Percentiles rank a stretch among this genome's conserved stretches.
Evolutionary conservation across 2,888 invertebrate genomes (phyloP).

Genomic region (Cenopis cana): DNA sequence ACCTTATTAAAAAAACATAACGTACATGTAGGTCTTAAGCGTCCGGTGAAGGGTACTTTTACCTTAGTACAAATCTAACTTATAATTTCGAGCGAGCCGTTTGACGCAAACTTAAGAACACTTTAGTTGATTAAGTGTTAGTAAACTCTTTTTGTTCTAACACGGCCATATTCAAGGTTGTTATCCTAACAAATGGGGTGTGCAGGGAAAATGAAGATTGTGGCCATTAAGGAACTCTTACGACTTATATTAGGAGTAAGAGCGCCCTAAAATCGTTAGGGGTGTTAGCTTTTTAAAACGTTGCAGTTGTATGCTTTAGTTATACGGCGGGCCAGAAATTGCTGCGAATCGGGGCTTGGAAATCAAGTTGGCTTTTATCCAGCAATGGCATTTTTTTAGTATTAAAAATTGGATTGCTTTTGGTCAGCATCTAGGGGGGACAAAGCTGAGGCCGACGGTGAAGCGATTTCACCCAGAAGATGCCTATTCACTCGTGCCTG

Average conservation of each 20-base stretch:
- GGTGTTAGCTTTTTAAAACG: constrained; percentile 18
- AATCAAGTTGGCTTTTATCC: no score
- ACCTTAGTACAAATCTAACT: neutral
- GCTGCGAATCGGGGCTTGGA: no score
- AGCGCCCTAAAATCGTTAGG: constrained; percentile 27
- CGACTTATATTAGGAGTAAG: constrained; percentile 35
- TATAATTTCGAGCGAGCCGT: constrained; percentile 8
- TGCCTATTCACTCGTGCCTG: no score
- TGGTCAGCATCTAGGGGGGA: no score
- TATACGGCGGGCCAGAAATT: no score
- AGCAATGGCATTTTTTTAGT: no score
- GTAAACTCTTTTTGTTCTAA: constrained; percentile 32
- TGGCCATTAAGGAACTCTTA: constrained; percentile 30
- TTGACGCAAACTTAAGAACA: constrained; percentile 17
- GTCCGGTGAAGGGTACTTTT: no score
- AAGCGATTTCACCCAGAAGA: no score
- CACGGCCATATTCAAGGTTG: constrained; percentile 15
- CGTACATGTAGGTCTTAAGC: no score
- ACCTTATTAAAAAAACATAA: no score
- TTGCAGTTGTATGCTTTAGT: neutral
- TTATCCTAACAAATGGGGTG: constrained; percentile 37
- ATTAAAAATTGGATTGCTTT: no score
- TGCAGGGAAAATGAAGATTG: constrained; percentile 35
- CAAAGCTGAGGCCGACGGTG: no score
- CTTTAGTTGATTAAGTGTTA: constrained; percentile 36